Percentiles rank a stretch among this genome's conserved stretches.
phyloP scores from a whole-genome alignment of 2,888 invertebrate species.

The Cephus nigrinus region DNA sequence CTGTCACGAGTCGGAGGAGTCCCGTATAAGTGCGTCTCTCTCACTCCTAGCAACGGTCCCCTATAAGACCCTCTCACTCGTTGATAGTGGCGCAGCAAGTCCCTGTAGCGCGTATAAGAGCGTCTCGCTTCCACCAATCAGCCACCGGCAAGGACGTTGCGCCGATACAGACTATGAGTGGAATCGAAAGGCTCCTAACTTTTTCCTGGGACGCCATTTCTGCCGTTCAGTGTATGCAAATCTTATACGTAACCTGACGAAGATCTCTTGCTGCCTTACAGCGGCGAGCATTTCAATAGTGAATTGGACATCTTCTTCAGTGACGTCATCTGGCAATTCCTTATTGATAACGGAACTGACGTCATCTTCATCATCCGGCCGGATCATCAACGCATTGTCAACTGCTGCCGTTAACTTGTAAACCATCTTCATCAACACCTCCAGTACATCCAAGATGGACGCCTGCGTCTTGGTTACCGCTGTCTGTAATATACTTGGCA shows the following conservation, averaged over 20 bases:
- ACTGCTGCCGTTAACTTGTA: slow-evolving; percentile 69
- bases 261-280: slow-evolving; percentile 75
- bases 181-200: no score
- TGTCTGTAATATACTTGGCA: slow-evolving; percentile 58
- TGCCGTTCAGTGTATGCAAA: background rate
- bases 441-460: slow-evolving; percentile 50
- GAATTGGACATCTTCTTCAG: slow-evolving; percentile 65
- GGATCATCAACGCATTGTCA: slow-evolving; percentile 64
- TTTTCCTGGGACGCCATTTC: no score
- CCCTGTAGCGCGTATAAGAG: no score
- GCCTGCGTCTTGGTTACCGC: slow-evolving; percentile 49
- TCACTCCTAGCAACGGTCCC: no score
- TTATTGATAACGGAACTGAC: slow-evolving; percentile 20
- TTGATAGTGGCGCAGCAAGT: no score
- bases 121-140: no score
- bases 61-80: no score
- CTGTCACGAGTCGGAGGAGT: no score
- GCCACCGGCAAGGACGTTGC: no score
- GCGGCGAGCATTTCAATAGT: slow-evolving; percentile 70
- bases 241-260: slow-evolving; percentile 65
- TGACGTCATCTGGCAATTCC: slow-evolving; percentile 41
- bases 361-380: slow-evolving; percentile 50
- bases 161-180: no score
- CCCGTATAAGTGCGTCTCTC: no score
- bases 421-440: slow-evolving; percentile 55